phyloP scores from a whole-genome alignment of 2,797 vertebrate species.

The Sebastes miniatus region DNA sequence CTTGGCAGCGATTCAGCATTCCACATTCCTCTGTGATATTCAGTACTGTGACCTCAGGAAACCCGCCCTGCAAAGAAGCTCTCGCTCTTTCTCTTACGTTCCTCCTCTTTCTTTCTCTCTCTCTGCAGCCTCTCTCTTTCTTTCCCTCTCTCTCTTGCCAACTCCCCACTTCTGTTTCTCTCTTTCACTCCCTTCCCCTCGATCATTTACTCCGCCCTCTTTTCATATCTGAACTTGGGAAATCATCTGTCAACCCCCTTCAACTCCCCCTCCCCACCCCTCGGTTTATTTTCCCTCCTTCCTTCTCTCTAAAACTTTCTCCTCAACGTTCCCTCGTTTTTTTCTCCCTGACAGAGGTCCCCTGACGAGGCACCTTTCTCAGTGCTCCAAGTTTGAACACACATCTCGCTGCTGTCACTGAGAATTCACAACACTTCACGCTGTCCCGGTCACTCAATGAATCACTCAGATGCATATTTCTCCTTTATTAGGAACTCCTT shows the following conservation, averaged over 20 bases:
- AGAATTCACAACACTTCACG: conserved; percentile 47
- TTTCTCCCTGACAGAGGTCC: conserved; percentile 20
- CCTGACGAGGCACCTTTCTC: conserved; percentile 45
- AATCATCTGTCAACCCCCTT: conserved; percentile 43
- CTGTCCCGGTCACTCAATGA: conserved; percentile 36
- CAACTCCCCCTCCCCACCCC: background rate
- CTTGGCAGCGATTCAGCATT: conserved; percentile 85
- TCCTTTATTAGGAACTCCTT: conserved; percentile 64
- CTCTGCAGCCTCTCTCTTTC: conserved; percentile 42
- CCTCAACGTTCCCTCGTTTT: background rate
- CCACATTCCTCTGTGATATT: conserved; percentile 87
- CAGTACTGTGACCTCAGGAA: conserved; percentile 87
- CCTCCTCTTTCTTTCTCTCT: conserved; percentile 42
- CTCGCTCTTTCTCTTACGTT: conserved; percentile 42
- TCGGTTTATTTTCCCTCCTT: conserved; percentile 48
- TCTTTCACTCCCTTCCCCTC: conserved; percentile 25
- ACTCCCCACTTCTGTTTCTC: conserved; percentile 34
- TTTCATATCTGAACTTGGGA: conserved; percentile 61
- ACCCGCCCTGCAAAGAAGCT: conserved; percentile 75
- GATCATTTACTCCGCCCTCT: conserved; percentile 49
- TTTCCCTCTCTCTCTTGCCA: conserved; percentile 22
- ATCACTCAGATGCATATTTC: conserved; percentile 55
- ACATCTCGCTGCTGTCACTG: conserved; percentile 40
- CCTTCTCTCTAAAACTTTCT: conserved; percentile 41
- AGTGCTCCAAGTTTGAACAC: conserved; percentile 24